A percentile compares a stretch with the other conserved stretches of the same genome.
These are phyloP conservation scores for Beroe forskalii DNA, from an alignment of 37 sponge, comb jelly and placozoan species.

Conservation along the genomic window DNA sequence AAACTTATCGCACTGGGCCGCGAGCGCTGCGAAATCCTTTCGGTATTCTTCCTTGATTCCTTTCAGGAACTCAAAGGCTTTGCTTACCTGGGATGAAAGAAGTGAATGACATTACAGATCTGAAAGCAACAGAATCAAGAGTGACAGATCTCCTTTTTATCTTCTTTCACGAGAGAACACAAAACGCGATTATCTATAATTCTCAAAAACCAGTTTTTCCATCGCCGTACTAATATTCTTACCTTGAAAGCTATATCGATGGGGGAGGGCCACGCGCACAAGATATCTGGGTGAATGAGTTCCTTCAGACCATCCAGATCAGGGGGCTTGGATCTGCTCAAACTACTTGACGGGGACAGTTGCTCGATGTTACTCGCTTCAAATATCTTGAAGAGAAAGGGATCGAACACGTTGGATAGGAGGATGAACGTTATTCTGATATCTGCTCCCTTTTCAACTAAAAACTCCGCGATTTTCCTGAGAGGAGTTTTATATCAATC, in stretches of 20 bases:
- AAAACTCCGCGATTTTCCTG: constrained; percentile 63
- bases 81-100: constrained; percentile 62
- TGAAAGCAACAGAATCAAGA: too few relatives aligned
- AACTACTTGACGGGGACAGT: constrained; percentile 40
- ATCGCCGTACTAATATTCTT: too few relatives aligned
- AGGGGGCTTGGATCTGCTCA: constrained; percentile 40
- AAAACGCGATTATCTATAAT: too few relatives aligned
- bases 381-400: constrained; percentile 58
- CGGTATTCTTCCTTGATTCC: constrained; percentile 63
- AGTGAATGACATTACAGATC: too few relatives aligned
- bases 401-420: constrained; percentile 61
- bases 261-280: constrained; percentile 58
- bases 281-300: constrained; percentile 55
- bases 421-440: constrained; percentile 56
- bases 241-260: constrained; percentile 65
- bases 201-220: too few relatives aligned
- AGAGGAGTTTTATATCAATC: neutral
- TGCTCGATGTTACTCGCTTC: constrained; percentile 50
- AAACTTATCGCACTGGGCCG: constrained; percentile 63
- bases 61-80: constrained; percentile 62
- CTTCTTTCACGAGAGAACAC: too few relatives aligned
- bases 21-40: constrained; percentile 51
- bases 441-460: constrained; percentile 58
- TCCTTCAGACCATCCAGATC: constrained; percentile 64
- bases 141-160: too few relatives aligned